These are phyloP conservation scores for Cynocephalus volans DNA, from an alignment of 2,113 vertebrate species.

Conservation along the genomic window DNA sequence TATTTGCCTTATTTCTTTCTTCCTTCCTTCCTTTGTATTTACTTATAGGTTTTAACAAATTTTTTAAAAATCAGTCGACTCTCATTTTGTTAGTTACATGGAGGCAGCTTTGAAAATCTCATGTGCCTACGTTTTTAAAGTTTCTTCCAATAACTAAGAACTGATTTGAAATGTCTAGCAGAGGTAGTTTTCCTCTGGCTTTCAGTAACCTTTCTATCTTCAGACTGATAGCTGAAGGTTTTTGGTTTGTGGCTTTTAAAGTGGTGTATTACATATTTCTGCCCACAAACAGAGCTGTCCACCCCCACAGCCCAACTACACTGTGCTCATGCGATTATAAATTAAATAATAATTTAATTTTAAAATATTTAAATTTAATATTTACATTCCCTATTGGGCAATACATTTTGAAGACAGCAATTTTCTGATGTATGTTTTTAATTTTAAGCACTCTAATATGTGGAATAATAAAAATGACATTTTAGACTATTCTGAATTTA, in stretches of 20 bases:
- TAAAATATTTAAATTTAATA: conserved; percentile 90
- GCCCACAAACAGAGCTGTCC: conserved; percentile 24
- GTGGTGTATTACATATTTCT: not conserved
- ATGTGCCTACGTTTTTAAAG: not conserved
- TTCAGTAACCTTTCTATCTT: not conserved
- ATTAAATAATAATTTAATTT: conserved; percentile 86
- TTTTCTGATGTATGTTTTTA: conserved; percentile 93
- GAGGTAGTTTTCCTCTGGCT: not conserved
- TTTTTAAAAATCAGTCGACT: not conserved
- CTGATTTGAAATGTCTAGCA: not conserved
- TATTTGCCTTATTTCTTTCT: not conserved
- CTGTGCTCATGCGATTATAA: conserved; percentile 71
- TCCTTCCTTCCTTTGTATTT: not conserved
- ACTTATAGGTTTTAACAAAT: not conserved
- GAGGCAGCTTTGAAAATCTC: conserved; percentile 28
- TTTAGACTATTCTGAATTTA: conserved; percentile 90
- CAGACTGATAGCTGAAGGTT: not conserved
- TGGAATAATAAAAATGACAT: conserved; percentile 91
- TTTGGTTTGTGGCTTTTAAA: conserved; percentile 7
- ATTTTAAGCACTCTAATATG: conserved; percentile 90
- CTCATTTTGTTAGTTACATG: not conserved
- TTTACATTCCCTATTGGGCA: conserved; percentile 88
- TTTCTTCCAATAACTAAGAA: not conserved
- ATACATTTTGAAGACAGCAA: conserved; percentile 90
- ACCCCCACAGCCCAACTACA: conserved; percentile 46